These are phyloP conservation scores for Gopherus evgoodei DNA, from an alignment of 2,113 vertebrate species.

Conservation along the genomic window DNA sequence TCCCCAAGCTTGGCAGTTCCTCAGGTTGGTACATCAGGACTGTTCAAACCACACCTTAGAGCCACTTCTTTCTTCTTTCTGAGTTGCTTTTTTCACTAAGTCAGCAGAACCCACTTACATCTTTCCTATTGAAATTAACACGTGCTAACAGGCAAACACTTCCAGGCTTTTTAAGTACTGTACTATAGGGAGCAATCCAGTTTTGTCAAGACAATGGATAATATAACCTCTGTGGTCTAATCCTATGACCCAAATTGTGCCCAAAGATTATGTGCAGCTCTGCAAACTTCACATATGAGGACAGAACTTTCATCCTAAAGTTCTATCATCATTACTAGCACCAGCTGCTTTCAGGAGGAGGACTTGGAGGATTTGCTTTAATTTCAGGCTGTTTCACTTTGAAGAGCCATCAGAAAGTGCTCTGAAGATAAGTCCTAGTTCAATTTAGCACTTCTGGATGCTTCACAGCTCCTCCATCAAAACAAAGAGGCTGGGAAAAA, in stretches of 20 bases:
- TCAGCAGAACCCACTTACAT: neutral
- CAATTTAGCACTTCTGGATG: neutral
- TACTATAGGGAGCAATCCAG: neutral
- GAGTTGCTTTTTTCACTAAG: neutral
- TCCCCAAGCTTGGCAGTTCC: neutral
- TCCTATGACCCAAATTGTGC: neutral
- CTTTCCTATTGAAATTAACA: neutral
- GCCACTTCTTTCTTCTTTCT: neutral
- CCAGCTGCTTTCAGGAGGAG: neutral
- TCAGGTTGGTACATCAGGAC: neutral
- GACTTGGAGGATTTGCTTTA: neutral
- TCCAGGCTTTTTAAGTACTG: neutral
- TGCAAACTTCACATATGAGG: neutral
- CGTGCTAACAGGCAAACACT: neutral
- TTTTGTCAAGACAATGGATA: neutral
- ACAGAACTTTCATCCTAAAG: neutral
- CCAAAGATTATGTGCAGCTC: neutral
- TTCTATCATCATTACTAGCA: slow-evolving; percentile 1
- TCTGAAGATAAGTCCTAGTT: neutral
- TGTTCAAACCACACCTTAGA: neutral
- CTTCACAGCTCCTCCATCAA: neutral
- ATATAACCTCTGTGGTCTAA: neutral
- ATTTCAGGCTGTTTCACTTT: slow-evolving; percentile 1
- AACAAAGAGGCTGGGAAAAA: neutral
- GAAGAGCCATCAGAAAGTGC: neutral